Base-by-base conservation (phyloP, 2,797 vertebrate genomes). In the Eutrigla gurnardus region DNA sequence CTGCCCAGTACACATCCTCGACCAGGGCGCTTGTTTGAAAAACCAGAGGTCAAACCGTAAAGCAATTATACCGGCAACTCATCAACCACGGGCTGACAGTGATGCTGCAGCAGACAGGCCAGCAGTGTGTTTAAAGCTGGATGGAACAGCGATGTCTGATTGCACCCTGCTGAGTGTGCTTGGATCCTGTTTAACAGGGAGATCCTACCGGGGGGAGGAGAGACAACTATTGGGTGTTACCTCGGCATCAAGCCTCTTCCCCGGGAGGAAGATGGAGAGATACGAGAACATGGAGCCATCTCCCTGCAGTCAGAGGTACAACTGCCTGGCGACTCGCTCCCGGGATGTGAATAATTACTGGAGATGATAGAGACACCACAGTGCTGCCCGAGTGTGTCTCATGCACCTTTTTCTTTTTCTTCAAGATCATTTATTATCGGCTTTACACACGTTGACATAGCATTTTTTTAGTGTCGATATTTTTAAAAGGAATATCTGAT, bases 1-100 rank as follows among this genome's bases (percentile, higher is more conserved):
- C 71, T 81, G 55, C 71, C 84, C 73, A 4, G 77, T 40, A 71
- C 82, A 87, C 89, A 88, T 90, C 88, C 86, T 92, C 92, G 92
- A 93, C 90, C 92, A 82, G 81, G 80, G 78, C 15, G 61, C 89
- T 89, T 90, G 89, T 92, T 89, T 90, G 85, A 90, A 91, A 88
- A 92, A 87, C 80, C 89, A 89, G 88, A 91, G 90, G 91, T 93
- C 92, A 92, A 91, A 88, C 82, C 73, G 66, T 92, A 93, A 93
- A 93, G 86, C 90, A 93, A 93, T 93, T 91, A 93, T 77, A 15
- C 86, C 62, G 78, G 87, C 86, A 89, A 92, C 88, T 93, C 88
- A 93, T 93, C 91, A 91, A 92, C 91, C 82, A 83, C 78, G 75
- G 79, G 82, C 87, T 91, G 93, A 93, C 90, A 92, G 91, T 88